Conservation (phyloP, 2,888 invertebrate genomes). For the Pimpla rufipes region DNA sequence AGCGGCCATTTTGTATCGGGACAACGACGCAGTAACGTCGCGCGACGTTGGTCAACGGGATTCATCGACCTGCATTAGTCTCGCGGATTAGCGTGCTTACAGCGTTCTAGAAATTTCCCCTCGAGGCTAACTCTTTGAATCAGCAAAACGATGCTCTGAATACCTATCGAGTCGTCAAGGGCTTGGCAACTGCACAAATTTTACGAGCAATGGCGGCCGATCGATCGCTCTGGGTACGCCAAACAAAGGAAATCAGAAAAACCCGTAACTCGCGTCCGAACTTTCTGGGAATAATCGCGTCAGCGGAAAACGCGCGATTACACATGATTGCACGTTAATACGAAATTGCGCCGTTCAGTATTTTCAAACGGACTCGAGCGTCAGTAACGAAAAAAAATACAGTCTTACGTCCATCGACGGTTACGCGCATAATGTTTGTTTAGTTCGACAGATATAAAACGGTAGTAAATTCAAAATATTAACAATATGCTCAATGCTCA, state of each 20-base stretch:
- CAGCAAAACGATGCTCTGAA: not conserved
- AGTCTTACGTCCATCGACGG: not conserved
- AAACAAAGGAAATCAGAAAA: slow-evolving; percentile 46
- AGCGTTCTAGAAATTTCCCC: not conserved
- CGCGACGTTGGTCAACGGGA: not conserved
- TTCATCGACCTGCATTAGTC: not conserved
- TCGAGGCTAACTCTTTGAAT: slow-evolving; percentile 2
- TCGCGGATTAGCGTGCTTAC: slow-evolving; percentile 1
- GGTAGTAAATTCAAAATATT: not conserved
- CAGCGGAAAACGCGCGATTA: not conserved
- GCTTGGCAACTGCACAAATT: slow-evolving; percentile 36
- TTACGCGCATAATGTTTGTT: not conserved
- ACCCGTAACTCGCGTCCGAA: not conserved
- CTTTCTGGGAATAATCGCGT: not conserved
- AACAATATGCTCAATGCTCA: slow-evolving; percentile 33
- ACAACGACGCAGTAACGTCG: slow-evolving; percentile 48
- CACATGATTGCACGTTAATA: not conserved
- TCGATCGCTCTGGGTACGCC: slow-evolving; percentile 29
- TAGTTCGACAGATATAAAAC: not conserved
- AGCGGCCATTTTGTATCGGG: slow-evolving; percentile 51
- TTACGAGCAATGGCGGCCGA: slow-evolving; percentile 61
- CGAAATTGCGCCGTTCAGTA: not conserved
- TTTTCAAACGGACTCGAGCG: not conserved
- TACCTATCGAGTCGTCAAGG: not conserved
- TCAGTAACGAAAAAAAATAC: not conserved